These are phyloP conservation scores for Galaxias olidus DNA, from an alignment of 2,797 vertebrate genomes.

Conservation along the genomic window DNA sequence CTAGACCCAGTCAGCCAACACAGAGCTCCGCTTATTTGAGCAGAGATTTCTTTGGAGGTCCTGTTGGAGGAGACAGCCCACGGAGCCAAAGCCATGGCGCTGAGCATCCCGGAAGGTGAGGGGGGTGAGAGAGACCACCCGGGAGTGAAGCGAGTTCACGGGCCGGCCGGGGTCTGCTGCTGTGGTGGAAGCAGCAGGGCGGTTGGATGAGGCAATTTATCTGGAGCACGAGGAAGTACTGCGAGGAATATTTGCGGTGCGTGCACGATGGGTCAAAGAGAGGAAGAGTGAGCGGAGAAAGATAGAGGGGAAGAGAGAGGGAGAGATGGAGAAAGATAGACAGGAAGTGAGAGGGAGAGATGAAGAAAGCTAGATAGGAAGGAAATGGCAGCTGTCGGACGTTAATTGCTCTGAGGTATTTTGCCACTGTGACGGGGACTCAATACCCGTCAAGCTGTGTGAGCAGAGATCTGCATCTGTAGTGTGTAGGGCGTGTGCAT, in stretches of 20 bases:
- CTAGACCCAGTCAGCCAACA: constrained; percentile 1
- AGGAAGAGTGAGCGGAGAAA: too few relatives aligned
- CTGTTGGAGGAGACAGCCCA: constrained; percentile 19
- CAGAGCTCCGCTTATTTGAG: constrained; percentile 5
- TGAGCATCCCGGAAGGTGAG: constrained; percentile 64
- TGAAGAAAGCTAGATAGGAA: too few relatives aligned
- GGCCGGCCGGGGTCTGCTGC: neutral
- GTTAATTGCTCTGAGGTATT: too few relatives aligned
- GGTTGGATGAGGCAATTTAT: constrained; percentile 8
- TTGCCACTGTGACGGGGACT: too few relatives aligned
- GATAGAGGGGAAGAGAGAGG: neutral
- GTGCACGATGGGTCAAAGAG: too few relatives aligned
- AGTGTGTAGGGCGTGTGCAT: too few relatives aligned
- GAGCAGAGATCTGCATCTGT: neutral
- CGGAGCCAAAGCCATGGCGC: constrained; percentile 51
- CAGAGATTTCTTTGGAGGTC: neutral
- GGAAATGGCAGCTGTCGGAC: too few relatives aligned
- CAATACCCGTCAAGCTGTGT: too few relatives aligned
- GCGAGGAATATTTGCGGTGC: too few relatives aligned
- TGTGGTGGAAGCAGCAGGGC: neutral
- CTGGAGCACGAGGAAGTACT: too few relatives aligned
- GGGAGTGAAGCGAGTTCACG: neutral
- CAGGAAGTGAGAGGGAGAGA: neutral
- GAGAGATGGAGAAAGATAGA: neutral
- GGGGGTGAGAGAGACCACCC: neutral